Evolutionary conservation across 2,113 vertebrate genomes (phyloP), one percentile per base, ranked within the genome.

Genomic region (Microtus pennsylvanicus): DNA sequence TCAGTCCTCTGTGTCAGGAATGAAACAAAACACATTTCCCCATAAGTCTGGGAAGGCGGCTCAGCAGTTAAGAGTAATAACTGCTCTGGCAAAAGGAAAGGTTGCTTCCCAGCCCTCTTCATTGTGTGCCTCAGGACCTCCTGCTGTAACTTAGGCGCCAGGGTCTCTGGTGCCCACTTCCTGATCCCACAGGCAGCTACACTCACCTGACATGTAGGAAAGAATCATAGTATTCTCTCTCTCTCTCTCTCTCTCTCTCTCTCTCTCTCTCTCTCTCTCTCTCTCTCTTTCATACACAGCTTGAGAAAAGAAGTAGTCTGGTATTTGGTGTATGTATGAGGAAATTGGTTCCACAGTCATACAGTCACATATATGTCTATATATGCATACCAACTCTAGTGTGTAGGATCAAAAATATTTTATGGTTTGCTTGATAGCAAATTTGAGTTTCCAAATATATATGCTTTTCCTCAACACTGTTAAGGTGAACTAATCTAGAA

Each of bases 341-440:
- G 89, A 89, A 30, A 87, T 83, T 38, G 76, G 12, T 65, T 93
- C 26, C 11, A 67, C 19, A 75, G 13, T 87, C 75, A 58, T 67
- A n/a, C 14, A 95, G 26, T 16, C 35, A 75, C 69, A 52, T 52
- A 52, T 52, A 52, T 52, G 50, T 52, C 50, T 52, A 52, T 52
- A 52, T 52, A 38, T 11, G 22, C 2, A 52, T 47, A 38, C 45
- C 35, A 26, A 75, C 52, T 81, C 70, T 77, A 61, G 38, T 76
- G 58, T 28, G 21, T n/a, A 94, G 21, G 0, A 93, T 28, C 55
- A 33, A 89, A 50, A 96, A 91, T 1, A 67, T 26, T 69, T 83
- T 96, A 47, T 88, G 52, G 19, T 83, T 76, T 88, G 76, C 55
- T 92, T 75, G 26, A 38, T 4, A 76, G 75, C 24, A 94, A 86